phyloP scores from a whole-genome alignment of 2,888 invertebrate genomes.

The Schizaphis graminum region DNA sequence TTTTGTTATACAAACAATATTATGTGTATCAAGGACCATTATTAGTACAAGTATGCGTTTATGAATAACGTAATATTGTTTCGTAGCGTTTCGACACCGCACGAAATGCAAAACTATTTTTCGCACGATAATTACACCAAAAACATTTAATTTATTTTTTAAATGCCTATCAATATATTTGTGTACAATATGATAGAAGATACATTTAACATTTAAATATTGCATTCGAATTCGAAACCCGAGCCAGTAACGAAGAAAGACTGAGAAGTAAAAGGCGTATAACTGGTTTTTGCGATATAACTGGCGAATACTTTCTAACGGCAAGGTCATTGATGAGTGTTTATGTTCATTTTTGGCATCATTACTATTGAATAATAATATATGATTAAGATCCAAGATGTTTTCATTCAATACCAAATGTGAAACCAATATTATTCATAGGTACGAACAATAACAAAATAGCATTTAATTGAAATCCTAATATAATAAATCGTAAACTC shows the following conservation, averaged over 20 bases:
- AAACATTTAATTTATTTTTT: not conserved
- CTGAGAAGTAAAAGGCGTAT: slow-evolving; percentile 54
- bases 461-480: slow-evolving; percentile 7
- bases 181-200: not conserved
- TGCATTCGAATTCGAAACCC: slow-evolving; percentile 17
- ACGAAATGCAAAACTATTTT: not conserved
- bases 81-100: slow-evolving; percentile 24
- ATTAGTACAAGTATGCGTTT: slow-evolving; percentile 18
- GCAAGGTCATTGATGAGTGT: slow-evolving; percentile 58
- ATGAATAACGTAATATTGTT: slow-evolving; percentile 46
- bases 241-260: not conserved
- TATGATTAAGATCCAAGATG: not conserved
- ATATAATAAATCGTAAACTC: not conserved
- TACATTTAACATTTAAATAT: not conserved
- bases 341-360: slow-evolving; percentile 26
- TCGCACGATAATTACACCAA: not conserved
- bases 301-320: slow-evolving; percentile 43
- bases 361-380: slow-evolving; percentile 36
- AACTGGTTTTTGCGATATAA: slow-evolving; percentile 41
- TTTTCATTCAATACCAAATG: slow-evolving; percentile 12
- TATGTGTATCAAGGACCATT: slow-evolving; percentile 46
- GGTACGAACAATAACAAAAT: not conserved
- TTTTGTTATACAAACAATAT: slow-evolving; percentile 42
- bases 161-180: not conserved
- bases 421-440: not conserved